Evolutionary conservation across 2,888 invertebrate species (phyloP).

Genomic region (Meiosimyza platycephala): DNA sequence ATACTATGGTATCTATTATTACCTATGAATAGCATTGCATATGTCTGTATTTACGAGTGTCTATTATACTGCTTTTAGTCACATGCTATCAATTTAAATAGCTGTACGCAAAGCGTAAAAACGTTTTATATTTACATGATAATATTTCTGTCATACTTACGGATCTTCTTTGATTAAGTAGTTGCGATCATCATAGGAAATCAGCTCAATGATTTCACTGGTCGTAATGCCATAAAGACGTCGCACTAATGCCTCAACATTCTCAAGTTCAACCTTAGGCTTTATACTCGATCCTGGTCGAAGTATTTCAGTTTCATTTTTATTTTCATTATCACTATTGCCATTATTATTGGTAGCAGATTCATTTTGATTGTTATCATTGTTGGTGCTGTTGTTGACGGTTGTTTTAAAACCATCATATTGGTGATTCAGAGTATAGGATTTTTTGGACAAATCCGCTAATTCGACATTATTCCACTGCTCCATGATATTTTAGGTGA

Average conservation of each 20-base stretch:
- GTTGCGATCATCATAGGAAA: slow-evolving; percentile 67
- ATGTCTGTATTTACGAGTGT: no score
- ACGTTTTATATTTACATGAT: neutral
- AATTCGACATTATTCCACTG: slow-evolving; percentile 62
- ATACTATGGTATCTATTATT: no score
- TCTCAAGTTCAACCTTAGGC: slow-evolving; percentile 57
- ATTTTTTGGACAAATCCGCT: slow-evolving; percentile 58
- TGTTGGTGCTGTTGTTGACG: slow-evolving; percentile 32
- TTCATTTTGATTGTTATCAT: slow-evolving; percentile 14
- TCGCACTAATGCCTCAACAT: slow-evolving; percentile 60
- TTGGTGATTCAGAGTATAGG: slow-evolving; percentile 62
- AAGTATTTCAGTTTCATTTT: slow-evolving; percentile 47
- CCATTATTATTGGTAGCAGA: slow-evolving; percentile 4
- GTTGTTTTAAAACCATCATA: slow-evolving; percentile 48
- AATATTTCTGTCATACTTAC: slow-evolving; percentile 53
- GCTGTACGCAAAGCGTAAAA: neutral
- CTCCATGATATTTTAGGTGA: slow-evolving; percentile 51
- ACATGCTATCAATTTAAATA: no score
- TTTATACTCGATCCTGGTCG: slow-evolving; percentile 64
- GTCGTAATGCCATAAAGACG: slow-evolving; percentile 65
- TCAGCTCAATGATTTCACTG: slow-evolving; percentile 60
- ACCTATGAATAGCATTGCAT: no score
- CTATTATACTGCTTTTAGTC: no score
- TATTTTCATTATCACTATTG: slow-evolving; percentile 9
- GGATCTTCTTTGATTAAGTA: slow-evolving; percentile 63